Evolutionary conservation across 1,140 invertebrate species (phyloP).

Genomic region (Tenebrio molitor): DNA sequence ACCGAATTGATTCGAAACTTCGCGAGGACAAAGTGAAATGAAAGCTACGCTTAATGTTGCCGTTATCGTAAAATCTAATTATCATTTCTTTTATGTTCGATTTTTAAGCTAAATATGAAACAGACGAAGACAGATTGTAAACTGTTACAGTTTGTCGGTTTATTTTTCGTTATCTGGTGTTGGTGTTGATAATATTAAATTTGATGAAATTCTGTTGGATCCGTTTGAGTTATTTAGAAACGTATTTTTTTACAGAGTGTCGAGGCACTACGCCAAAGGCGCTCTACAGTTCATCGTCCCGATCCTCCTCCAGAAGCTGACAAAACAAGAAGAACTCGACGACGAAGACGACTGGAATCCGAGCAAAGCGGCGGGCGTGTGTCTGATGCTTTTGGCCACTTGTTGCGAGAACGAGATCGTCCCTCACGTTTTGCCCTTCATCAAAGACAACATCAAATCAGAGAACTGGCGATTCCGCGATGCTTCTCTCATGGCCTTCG

Average conservation of each 20-base stretch:
- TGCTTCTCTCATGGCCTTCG: conserved; percentile 99
- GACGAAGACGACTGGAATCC: conserved; percentile 99
- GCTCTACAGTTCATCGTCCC: conserved; percentile 96
- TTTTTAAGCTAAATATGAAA: too few species aligned
- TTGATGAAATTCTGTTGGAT: too few species aligned
- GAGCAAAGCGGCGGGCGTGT: conserved; percentile 99
- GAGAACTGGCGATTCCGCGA: conserved; percentile 96
- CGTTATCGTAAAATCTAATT: too few species aligned
- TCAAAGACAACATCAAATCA: conserved; percentile 94
- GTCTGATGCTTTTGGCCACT: conserved; percentile 96
- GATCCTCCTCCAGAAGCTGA: conserved; percentile 93
- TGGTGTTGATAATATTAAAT: too few species aligned
- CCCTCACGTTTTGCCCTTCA: conserved; percentile 96
- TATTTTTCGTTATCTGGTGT: too few species aligned
- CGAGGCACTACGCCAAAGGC: conserved; percentile 67
- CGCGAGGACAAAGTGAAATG: too few species aligned
- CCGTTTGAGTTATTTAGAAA: too few species aligned
- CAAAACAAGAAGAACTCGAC: conserved; percentile 94
- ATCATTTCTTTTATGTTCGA: too few species aligned
- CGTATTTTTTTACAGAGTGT: conserved; percentile 56
- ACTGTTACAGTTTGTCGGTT: too few species aligned
- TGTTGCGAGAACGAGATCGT: conserved; percentile 99
- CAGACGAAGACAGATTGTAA: too few species aligned
- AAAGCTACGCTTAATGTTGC: too few species aligned
- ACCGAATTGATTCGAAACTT: too few species aligned